Evolutionary conservation across 2,888 invertebrate species (phyloP).

Genomic region (Pandemis corylana): DNA sequence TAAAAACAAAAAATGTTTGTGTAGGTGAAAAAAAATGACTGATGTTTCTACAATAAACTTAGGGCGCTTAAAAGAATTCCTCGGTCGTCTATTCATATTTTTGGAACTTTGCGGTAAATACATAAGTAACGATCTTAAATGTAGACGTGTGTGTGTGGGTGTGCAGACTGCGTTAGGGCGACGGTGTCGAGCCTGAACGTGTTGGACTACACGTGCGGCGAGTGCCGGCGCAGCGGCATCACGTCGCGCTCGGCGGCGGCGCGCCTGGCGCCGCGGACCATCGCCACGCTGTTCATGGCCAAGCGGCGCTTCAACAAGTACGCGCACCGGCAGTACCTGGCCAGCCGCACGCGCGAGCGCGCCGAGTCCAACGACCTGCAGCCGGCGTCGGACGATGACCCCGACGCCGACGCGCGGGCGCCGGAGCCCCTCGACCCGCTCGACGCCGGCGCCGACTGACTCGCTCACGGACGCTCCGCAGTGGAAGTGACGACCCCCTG

Average conservation of each 20-base stretch:
- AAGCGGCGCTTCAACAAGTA: slow-evolving; percentile 84
- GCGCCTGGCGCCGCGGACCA: slow-evolving; percentile 78
- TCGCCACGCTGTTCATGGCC: slow-evolving; percentile 83
- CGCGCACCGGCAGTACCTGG: slow-evolving; percentile 79
- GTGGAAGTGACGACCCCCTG: slow-evolving; percentile 9
- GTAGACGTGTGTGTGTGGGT: slow-evolving; percentile 11
- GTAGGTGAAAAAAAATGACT: too few species aligned
- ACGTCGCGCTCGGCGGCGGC: slow-evolving; percentile 81
- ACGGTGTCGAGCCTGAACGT: slow-evolving; percentile 71
- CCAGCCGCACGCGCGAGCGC: slow-evolving; percentile 52
- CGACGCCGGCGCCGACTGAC: slow-evolving; percentile 42
- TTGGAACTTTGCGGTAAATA: too few species aligned
- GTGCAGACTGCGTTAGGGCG: slow-evolving; percentile 80
- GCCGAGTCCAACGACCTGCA: slow-evolving; percentile 34
- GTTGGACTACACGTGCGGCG: slow-evolving; percentile 81
- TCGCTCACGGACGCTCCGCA: slow-evolving; percentile 14
- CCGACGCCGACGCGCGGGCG: slow-evolving; percentile 41
- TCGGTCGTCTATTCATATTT: too few species aligned
- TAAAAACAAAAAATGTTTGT: too few species aligned
- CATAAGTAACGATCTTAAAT: too few species aligned
- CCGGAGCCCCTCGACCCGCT: slow-evolving; percentile 43
- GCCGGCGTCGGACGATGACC: slow-evolving; percentile 27
- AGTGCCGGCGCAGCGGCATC: slow-evolving; percentile 81
- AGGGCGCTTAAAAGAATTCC: too few species aligned
- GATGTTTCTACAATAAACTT: too few species aligned